Percentiles rank a stretch among this genome's conserved stretches.
These are phyloP conservation scores for Escarpia spicata DNA, from an alignment of 2,888 invertebrate genomes.

Conservation along the genomic window DNA sequence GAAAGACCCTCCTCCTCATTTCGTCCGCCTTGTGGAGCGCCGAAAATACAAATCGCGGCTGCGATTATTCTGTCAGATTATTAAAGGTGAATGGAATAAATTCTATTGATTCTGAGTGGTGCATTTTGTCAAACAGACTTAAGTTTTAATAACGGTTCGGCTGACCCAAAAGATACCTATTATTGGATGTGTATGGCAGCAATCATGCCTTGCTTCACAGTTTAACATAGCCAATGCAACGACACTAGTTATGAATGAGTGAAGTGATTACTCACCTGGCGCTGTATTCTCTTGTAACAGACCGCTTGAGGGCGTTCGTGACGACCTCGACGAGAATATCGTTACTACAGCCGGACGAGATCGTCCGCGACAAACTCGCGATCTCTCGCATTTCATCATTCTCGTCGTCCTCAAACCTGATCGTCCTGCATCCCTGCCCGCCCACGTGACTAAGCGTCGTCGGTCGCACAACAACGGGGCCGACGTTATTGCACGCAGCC, in stretches of 20 bases:
- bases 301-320: constrained; percentile 18
- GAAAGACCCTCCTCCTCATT: too few species aligned
- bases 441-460: neutral
- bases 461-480: neutral
- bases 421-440: neutral
- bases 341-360: constrained; percentile 19
- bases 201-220: neutral
- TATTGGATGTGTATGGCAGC: neutral
- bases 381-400: neutral
- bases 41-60: too few species aligned
- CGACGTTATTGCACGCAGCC: neutral
- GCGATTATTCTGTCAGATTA: too few species aligned
- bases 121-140: too few species aligned
- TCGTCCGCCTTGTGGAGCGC: too few species aligned
- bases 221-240: neutral
- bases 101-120: too few species aligned
- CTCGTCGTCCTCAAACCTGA: neutral
- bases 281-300: neutral
- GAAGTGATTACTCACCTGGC: neutral
- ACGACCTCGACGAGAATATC: constrained; percentile 7
- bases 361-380: constrained; percentile 8
- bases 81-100: too few species aligned
- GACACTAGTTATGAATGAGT: neutral
- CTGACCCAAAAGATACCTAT: neutral
- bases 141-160: too few species aligned